A percentile compares a stretch with the other conserved stretches of the same genome.
These are phyloP conservation scores for Lanius ludovicianus DNA, from an alignment of 2,113 vertebrate species.

Conservation along the genomic window DNA sequence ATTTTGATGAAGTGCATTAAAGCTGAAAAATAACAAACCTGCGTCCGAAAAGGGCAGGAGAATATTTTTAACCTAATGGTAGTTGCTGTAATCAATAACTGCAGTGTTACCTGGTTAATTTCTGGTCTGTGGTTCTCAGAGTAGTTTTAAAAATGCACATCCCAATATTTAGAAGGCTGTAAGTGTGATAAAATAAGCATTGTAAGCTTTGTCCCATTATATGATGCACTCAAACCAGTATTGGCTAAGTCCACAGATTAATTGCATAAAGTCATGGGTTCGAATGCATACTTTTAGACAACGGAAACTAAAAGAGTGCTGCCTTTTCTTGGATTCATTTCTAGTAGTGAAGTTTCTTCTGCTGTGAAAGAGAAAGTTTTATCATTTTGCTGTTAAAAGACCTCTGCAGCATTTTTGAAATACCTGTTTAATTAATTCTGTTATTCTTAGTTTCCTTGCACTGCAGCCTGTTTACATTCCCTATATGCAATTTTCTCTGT, in stretches of 20 bases:
- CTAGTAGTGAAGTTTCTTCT: not conserved
- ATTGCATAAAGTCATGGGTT: not conserved
- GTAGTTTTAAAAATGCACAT: not conserved
- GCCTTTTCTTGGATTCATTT: not conserved
- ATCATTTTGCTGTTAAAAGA: not conserved
- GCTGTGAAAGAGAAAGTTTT: not conserved
- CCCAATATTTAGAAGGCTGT: not conserved
- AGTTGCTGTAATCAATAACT: not conserved
- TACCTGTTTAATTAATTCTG: not conserved
- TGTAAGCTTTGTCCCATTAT: not conserved
- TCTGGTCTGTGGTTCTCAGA: not conserved
- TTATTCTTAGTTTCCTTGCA: not conserved
- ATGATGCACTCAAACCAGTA: not conserved
- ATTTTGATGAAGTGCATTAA: not conserved
- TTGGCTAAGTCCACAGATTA: not conserved
- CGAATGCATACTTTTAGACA: not conserved
- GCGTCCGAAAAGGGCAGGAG: not conserved
- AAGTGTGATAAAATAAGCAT: not conserved
- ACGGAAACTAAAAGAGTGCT: not conserved
- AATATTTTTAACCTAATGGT: not conserved
- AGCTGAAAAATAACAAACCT: not conserved
- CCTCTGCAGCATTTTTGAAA: not conserved
- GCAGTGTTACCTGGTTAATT: not conserved
- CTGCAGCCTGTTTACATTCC: not conserved
- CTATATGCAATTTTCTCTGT: not conserved